Conservation (phyloP, 2,888 invertebrate genomes). For the Apotomis capreana region DNA sequence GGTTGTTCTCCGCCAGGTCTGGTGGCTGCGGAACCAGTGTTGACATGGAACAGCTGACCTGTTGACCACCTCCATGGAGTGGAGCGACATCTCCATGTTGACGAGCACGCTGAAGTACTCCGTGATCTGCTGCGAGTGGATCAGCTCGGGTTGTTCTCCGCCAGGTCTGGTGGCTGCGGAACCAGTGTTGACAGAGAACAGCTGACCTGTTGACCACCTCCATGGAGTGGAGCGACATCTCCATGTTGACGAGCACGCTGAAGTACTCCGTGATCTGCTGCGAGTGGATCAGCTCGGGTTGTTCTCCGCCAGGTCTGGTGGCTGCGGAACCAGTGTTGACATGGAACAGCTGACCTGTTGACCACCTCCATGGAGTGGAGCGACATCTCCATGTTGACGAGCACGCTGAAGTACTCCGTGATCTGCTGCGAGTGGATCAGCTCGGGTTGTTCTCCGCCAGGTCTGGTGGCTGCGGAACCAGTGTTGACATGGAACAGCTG, state of each 20-base stretch:
- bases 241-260: constrained; percentile 98
- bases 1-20: constrained; percentile 98
- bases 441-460: constrained; percentile 98
- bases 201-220: constrained; percentile 95
- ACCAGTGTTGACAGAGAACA: too few relatives aligned
- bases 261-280: constrained; percentile 98
- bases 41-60: constrained; percentile 83
- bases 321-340: constrained; percentile 65
- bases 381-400: constrained; percentile 99
- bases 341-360: constrained; percentile 84
- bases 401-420: constrained; percentile 97
- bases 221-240: constrained; percentile 99
- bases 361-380: constrained; percentile 99
- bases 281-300: constrained; percentile 97
- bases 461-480: constrained; percentile 88
- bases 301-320: constrained; percentile 97
- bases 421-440: constrained; percentile 97
- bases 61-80: constrained; percentile 99
- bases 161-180: constrained; percentile 92
- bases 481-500: too few relatives aligned
- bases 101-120: constrained; percentile 98
- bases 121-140: constrained; percentile 96
- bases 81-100: constrained; percentile 99
- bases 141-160: constrained; percentile 98
- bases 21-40: constrained; percentile 88